These are phyloP conservation scores for Alligator sinensis DNA, from an alignment of 2,113 vertebrate species.

Conservation along the genomic window DNA sequence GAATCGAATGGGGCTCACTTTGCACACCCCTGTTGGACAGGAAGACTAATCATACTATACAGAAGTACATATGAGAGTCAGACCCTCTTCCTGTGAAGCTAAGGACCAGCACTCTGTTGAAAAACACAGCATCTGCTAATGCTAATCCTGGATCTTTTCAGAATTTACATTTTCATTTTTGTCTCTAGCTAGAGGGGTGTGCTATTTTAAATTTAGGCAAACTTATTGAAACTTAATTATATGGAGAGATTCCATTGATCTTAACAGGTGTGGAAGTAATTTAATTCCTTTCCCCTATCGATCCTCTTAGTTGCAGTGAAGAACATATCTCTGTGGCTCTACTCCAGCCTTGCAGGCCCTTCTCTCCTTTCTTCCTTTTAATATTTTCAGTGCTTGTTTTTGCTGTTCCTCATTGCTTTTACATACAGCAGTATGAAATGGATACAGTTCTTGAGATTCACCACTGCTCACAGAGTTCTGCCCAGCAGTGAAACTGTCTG, in stretches of 20 bases:
- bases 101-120: background rate
- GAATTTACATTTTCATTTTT: background rate
- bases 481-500: background rate
- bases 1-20: too few species aligned
- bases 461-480: background rate
- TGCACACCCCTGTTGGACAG: background rate
- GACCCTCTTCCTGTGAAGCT: background rate
- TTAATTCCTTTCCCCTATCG: background rate
- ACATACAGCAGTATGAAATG: background rate
- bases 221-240: background rate
- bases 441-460: background rate
- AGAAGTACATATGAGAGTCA: background rate
- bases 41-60: background rate
- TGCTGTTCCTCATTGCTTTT: background rate
- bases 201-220: background rate
- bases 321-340: background rate
- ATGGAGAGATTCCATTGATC: background rate
- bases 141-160: background rate
- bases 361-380: background rate
- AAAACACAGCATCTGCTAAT: background rate
- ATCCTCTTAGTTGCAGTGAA: background rate
- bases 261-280: background rate
- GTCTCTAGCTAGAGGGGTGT: background rate
- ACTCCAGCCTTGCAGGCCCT: background rate
- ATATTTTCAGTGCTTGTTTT: background rate